Conservation (phyloP, 2,113 vertebrate species). For the Mormyrus lacerda region DNA sequence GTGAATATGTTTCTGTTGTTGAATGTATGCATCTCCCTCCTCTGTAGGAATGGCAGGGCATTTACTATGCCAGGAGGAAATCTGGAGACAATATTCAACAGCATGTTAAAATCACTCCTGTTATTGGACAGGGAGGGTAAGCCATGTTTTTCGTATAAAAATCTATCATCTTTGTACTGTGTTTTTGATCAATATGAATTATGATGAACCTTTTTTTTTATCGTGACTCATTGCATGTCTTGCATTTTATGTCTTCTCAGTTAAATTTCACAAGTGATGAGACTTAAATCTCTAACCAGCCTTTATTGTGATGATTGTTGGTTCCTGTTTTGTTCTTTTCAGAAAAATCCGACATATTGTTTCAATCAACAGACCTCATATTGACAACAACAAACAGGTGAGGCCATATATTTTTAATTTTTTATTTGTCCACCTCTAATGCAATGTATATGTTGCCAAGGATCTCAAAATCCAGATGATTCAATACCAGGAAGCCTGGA, state of each 20-base stretch:
- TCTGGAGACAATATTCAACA: constrained; percentile 88
- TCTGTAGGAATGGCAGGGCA: constrained; percentile 87
- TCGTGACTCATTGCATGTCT: background rate
- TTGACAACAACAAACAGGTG: constrained; percentile 89
- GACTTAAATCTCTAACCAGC: background rate
- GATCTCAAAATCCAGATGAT: background rate
- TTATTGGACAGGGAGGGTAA: constrained; percentile 92
- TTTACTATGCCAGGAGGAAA: constrained; percentile 83
- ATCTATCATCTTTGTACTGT: background rate
- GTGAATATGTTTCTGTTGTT: background rate
- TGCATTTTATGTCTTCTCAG: background rate
- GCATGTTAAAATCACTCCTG: constrained; percentile 85
- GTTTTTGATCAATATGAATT: background rate
- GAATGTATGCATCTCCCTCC: background rate
- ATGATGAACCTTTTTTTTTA: background rate
- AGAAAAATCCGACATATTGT: constrained; percentile 95
- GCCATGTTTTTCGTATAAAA: constrained; percentile 12
- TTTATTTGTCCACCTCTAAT: background rate
- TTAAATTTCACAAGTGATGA: background rate
- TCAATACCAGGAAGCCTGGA: background rate
- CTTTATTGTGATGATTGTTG: background rate
- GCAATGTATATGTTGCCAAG: background rate
- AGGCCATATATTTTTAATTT: constrained; percentile 12
- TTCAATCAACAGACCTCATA: constrained; percentile 81
- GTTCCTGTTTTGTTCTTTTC: constrained; percentile 35